Percentiles rank a stretch among this genome's conserved stretches.
These are phyloP conservation scores for Coleophora flavipennella DNA, from an alignment of 2,888 invertebrate species.

Conservation along the genomic window DNA sequence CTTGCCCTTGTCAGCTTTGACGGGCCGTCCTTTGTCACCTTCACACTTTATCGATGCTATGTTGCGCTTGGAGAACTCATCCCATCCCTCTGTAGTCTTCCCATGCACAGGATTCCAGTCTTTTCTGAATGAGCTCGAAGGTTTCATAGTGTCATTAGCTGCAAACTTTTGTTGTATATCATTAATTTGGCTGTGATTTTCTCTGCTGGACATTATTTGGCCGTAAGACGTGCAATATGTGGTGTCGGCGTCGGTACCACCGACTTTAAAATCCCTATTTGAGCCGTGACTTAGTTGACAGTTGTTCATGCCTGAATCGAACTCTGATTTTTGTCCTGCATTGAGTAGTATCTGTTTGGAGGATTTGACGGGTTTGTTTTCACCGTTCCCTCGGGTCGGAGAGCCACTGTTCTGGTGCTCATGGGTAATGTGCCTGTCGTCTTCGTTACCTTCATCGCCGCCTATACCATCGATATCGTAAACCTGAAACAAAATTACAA, in stretches of 20 bases:
- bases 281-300: conserved; percentile 50
- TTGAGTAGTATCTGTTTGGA: conserved; percentile 64
- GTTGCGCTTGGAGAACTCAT: conserved; percentile 57
- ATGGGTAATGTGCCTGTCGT: conserved; percentile 34
- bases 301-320: conserved; percentile 67
- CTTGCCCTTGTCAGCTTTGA: conserved; percentile 41
- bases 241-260: conserved; percentile 41
- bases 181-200: conserved; percentile 64
- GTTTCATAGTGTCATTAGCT: conserved; percentile 44
- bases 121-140: conserved; percentile 58
- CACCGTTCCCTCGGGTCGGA: conserved; percentile 31
- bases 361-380: conserved; percentile 51
- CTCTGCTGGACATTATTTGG: conserved; percentile 60
- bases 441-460: conserved; percentile 49
- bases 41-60: conserved; percentile 51
- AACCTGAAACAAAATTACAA: conserved; percentile 55
- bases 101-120: conserved; percentile 48
- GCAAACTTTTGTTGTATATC: conserved; percentile 62
- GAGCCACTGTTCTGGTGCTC: conserved; percentile 31
- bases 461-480: conserved; percentile 66
- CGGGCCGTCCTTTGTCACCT: conserved; percentile 31
- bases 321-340: conserved; percentile 64
- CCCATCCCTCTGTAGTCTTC: conserved; percentile 53
- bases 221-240: conserved; percentile 67
- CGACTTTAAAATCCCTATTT: conserved; percentile 34